Base-by-base conservation (phyloP, 2,113 vertebrate species). In the Zootoca vivipara region DNA sequence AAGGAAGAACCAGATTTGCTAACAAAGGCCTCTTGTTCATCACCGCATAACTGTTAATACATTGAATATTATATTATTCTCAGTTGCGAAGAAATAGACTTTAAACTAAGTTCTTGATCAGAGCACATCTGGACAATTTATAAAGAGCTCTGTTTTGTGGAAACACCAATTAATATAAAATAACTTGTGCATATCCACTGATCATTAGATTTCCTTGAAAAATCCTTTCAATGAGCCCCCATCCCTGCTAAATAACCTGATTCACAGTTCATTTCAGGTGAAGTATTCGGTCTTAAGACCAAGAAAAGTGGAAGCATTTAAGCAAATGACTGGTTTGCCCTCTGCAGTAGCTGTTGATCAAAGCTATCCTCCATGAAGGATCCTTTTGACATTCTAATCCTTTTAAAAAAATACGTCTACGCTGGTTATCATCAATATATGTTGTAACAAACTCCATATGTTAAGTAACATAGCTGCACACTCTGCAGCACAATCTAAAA, bases 11-110 rank as follows among this genome's bases (percentile, higher is more conserved):
- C 97, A 70, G 96, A 92, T 94, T 98, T 98, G 92, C 96, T 97
- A 93, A 99, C 96, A 96, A 99, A 97, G 26, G 97, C 97, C 85
- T 98, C 97, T 86, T 98, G 98, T 13, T 98, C 98, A 91, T 99
- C 98, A 92, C 95, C 97, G 0, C 97, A 98, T 15, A 97, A 97
- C 98, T 99, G 97, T 93, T 88, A 94, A 95, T 89, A 94, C 93
- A 97, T 28, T 95, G 69, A 96, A 94, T 8, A 91, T 90, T 1
- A 30, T 91, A 91, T 94, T 89, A 94, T 86, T 95, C 85, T 92
- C 88, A 93, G 94, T 91, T 94, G 75, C 87, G 90, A 95, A 95
- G 91, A 94, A 92, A 69, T 87, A 35, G 82, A 81, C 90, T 92
- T 64, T 90, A 90, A 86, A 88, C 33, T 86, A 94, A 78, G 82